Percentiles rank a stretch among this genome's conserved stretches.
phyloP scores from a whole-genome alignment of 1,140 invertebrate genomes.

The Drosophila guanche region DNA sequence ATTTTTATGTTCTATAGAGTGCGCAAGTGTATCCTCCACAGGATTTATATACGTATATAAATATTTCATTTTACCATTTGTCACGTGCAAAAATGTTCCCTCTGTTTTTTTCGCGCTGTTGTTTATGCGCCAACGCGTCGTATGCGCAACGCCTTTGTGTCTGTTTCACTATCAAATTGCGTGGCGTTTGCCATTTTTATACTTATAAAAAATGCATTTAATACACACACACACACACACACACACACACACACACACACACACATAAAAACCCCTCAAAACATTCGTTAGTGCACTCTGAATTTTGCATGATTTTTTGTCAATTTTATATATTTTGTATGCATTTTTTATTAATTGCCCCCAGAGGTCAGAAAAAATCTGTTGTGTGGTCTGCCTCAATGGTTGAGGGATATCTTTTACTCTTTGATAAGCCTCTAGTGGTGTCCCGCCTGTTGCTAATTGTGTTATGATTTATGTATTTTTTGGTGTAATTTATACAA shows the following conservation, averaged over 20 bases:
- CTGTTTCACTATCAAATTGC: slow-evolving; percentile 37
- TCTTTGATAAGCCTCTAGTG: slow-evolving; percentile 18
- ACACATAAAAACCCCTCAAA: neutral
- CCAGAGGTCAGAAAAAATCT: slow-evolving; percentile 6
- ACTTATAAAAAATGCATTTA: slow-evolving; percentile 31
- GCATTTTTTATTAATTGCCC: slow-evolving; percentile 32
- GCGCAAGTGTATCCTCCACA: neutral
- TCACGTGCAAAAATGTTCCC: slow-evolving; percentile 63
- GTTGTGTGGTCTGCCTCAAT: slow-evolving; percentile 22
- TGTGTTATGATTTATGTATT: slow-evolving; percentile 21
- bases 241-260: neutral
- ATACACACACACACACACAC: slow-evolving; percentile 1
- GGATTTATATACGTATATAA: slow-evolving; percentile 51
- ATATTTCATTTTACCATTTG: slow-evolving; percentile 79
- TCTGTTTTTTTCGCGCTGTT: slow-evolving; percentile 43
- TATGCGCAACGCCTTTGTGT: slow-evolving; percentile 57
- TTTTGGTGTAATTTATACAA: slow-evolving; percentile 22
- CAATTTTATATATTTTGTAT: neutral
- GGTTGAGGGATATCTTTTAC: slow-evolving; percentile 13
- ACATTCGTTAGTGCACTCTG: slow-evolving; percentile 8
- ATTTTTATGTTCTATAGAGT: slow-evolving; percentile 60
- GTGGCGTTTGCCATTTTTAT: slow-evolving; percentile 36
- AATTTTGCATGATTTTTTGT: slow-evolving; percentile 25
- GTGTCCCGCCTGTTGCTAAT: slow-evolving; percentile 12
- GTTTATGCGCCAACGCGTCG: slow-evolving; percentile 72